Evolutionary conservation across 2,113 vertebrate genomes (phyloP), one percentile per base, ranked within the genome.

Genomic region (Lichenostomus cassidix): DNA sequence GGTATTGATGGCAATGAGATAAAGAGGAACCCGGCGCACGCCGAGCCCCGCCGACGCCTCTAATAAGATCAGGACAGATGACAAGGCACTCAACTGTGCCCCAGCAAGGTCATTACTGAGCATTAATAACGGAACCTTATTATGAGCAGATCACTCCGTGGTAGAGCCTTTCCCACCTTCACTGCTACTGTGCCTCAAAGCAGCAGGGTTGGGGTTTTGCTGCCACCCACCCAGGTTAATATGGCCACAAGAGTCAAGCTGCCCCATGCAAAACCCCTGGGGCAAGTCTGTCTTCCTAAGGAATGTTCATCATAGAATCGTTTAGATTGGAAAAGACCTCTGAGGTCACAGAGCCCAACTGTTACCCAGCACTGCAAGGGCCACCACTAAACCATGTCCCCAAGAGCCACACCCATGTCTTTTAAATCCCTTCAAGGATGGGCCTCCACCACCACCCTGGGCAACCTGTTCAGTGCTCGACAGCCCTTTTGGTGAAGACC

Each of bases 11-110:
- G 90, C 71, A 63, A 42, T 23, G 3, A 93, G 93, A 91, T 82
- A 49, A 42, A 93, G 89, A 81, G 50, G 20, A 91, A 10, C 83
- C 70, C 3, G 2, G 23, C 79, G 28, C 81, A 29, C 62, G 18
- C 76, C 52, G 3, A 52, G 64, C 14, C 81, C 76, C 24, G 5
- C 79, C n/a, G 6, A 86, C 42, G 17, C 78, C 75, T 95, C 87
- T 92, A 94, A 95, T 84, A 46, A 82, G 95, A 90, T 33, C 75
- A 92, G 94, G 95, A 97, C 71, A 25, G 90, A 96, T 95, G 94
- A 96, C 83, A 78, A 94, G 95, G 92, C 81, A 55, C 86, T 97
- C 95, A 80, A 68, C 92, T 92, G 95, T 94, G 93, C 87, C 89
- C 87, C 35, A 2, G 80, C 91, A 94, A 97, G 94, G 96, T 94